Evolutionary conservation across 2,888 invertebrate species (phyloP).

Genomic region (Microchrysa polita): DNA sequence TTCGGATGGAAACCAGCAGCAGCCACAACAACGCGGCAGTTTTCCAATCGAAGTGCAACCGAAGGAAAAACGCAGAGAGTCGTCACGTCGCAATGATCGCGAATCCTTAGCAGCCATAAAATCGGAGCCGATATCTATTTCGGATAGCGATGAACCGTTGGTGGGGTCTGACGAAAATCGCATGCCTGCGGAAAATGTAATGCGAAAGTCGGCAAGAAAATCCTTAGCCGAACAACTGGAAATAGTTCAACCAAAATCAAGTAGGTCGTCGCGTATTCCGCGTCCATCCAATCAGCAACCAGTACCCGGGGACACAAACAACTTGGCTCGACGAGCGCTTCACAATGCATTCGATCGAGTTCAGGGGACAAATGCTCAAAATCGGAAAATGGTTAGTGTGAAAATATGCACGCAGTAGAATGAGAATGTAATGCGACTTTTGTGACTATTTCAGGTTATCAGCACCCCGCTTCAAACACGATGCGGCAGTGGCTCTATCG

Average conservation of each 20-base stretch:
- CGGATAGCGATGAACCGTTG: too few relatives aligned
- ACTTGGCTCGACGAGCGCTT: conserved; percentile 21
- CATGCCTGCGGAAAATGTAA: neutral
- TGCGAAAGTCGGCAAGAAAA: neutral
- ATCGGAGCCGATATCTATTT: neutral
- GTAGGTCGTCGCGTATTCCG: neutral
- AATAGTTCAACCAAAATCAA: neutral
- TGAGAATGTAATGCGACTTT: neutral
- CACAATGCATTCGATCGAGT: conserved; percentile 18
- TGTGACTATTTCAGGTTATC: neutral
- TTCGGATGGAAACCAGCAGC: neutral
- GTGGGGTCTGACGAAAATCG: neutral
- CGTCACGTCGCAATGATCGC: neutral
- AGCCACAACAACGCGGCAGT: conserved; percentile 29
- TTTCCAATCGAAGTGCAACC: conserved; percentile 28
- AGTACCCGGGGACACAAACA: neutral
- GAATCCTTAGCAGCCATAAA: neutral
- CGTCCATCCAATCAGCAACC: too few relatives aligned
- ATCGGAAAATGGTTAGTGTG: conserved; percentile 1
- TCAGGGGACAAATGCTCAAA: neutral
- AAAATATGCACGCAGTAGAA: too few relatives aligned
- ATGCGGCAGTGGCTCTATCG: too few relatives aligned
- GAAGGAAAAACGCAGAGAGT: neutral
- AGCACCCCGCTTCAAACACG: neutral
- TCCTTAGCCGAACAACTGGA: neutral